phyloP scores from a whole-genome alignment of 2,888 invertebrate species.

The Hypolimnas misippus region DNA sequence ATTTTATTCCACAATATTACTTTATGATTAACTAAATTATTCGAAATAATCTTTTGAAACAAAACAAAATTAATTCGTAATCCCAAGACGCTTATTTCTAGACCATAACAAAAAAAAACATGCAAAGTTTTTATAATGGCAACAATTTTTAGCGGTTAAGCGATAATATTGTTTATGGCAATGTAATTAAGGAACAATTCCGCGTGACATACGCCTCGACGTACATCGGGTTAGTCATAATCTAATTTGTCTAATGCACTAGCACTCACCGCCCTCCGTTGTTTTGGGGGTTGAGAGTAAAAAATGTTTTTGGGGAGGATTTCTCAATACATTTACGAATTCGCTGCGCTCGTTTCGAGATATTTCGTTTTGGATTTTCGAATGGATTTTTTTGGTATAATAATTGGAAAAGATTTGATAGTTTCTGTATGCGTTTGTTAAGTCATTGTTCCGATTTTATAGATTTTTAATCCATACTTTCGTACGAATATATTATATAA shows the following conservation, averaged over 20 bases:
- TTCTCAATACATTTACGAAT: slow-evolving; percentile 12
- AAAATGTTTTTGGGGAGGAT: slow-evolving; percentile 13
- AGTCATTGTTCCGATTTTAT: too few relatives aligned
- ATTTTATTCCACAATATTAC: too few relatives aligned
- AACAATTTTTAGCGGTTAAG: not conserved
- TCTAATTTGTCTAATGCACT: slow-evolving; percentile 65
- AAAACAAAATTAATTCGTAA: not conserved
- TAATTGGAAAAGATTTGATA: not conserved
- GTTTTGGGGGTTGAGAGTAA: slow-evolving; percentile 31
- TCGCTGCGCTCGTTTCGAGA: not conserved
- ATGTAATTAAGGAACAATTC: slow-evolving; percentile 6
- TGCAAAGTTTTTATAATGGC: not conserved
- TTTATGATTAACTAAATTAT: not conserved
- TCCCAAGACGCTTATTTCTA: slow-evolving; percentile 6
- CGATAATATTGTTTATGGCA: slow-evolving; percentile 8
- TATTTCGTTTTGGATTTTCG: not conserved
- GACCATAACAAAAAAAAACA: not conserved
- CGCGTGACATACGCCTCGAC: slow-evolving; percentile 20
- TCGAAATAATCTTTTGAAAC: not conserved
- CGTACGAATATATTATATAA: too few relatives aligned
- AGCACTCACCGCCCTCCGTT: slow-evolving; percentile 44
- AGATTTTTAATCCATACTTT: too few relatives aligned
- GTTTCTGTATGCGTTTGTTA: not conserved
- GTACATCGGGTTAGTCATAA: slow-evolving; percentile 47
- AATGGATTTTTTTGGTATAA: not conserved